Conservation (phyloP, 2,113 vertebrate species). For the Pachypanchax playfairii region DNA sequence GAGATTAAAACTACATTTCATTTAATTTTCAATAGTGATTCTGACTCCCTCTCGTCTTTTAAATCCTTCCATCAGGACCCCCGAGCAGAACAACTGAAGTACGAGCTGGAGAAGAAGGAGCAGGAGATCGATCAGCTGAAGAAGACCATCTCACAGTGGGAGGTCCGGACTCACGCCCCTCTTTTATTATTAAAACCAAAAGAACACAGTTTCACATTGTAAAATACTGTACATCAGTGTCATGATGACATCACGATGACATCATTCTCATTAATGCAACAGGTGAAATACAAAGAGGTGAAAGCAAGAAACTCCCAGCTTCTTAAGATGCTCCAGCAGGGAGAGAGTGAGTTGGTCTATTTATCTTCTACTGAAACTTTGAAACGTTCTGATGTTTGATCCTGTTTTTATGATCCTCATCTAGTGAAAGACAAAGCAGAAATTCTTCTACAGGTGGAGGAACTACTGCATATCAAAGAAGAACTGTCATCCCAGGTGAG, state of each 20-base stretch:
- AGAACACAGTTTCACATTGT: not conserved
- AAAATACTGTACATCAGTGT: too few species aligned
- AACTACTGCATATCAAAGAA: slow-evolving; percentile 91
- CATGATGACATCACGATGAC: too few species aligned
- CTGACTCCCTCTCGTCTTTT: not conserved
- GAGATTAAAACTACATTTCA: too few species aligned
- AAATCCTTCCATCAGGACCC: slow-evolving; percentile 74
- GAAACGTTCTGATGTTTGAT: not conserved
- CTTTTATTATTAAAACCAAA: not conserved
- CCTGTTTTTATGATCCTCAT: not conserved
- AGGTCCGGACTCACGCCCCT: slow-evolving; percentile 81
- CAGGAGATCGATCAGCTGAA: slow-evolving; percentile 88
- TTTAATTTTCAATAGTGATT: not conserved
- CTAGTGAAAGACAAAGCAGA: slow-evolving; percentile 97
- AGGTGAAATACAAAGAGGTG: slow-evolving; percentile 83
- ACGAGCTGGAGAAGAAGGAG: slow-evolving; percentile 93
- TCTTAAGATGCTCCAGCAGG: slow-evolving; percentile 84
- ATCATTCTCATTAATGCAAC: slow-evolving; percentile 19
- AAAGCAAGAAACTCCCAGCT: slow-evolving; percentile 82
- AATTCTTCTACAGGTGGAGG: slow-evolving; percentile 90
- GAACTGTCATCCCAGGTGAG: slow-evolving; percentile 90
- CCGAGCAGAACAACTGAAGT: slow-evolving; percentile 87
- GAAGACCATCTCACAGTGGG: slow-evolving; percentile 86
- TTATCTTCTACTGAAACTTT: not conserved
- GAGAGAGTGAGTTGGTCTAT: slow-evolving; percentile 79